Conservation (phyloP, 2,888 invertebrate species). For the Thereva nobilitata region DNA sequence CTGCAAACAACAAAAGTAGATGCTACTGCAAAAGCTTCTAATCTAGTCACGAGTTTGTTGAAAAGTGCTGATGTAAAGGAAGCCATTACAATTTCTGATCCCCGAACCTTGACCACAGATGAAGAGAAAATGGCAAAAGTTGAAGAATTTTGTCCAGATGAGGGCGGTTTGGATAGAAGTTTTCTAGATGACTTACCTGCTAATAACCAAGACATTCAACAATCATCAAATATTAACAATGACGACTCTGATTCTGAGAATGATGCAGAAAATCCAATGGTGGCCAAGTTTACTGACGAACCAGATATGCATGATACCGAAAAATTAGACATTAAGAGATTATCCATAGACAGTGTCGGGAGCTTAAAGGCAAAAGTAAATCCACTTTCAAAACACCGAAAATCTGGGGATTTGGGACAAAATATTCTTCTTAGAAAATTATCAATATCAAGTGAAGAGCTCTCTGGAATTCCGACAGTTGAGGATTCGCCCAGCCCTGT, state of each 20-base stretch:
- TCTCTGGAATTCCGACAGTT: conserved; percentile 49
- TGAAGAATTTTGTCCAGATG: conserved; percentile 75
- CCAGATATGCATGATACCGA: conserved; percentile 45
- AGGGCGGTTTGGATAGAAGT: conserved; percentile 73
- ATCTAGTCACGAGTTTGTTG: conserved; percentile 32
- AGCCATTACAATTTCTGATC: conserved; percentile 6
- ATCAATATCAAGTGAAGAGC: conserved; percentile 45
- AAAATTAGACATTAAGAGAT: conserved; percentile 13
- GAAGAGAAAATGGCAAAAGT: conserved; percentile 59
- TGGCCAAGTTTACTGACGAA: conserved; percentile 85
- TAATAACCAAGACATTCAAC: conserved; percentile 46
- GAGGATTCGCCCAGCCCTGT: conserved; percentile 52
- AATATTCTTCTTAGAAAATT: conserved; percentile 41
- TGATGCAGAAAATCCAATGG: conserved; percentile 75
- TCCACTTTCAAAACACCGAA: conserved; percentile 39
- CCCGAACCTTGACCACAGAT: conserved; percentile 6
- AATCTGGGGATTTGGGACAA: conserved; percentile 29
- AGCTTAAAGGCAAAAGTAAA: conserved; percentile 39
- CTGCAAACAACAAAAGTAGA: background rate
- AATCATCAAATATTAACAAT: background rate
- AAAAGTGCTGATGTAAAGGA: conserved; percentile 38
- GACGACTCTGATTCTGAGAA: conserved; percentile 63
- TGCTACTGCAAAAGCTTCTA: conserved; percentile 19
- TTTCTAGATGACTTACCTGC: conserved; percentile 71
- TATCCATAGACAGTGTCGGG: conserved; percentile 14